Percentiles rank a stretch among this genome's conserved stretches.
Evolutionary conservation across 2,113 vertebrate species (phyloP).

Genomic region (Quiscalus mexicanus): DNA sequence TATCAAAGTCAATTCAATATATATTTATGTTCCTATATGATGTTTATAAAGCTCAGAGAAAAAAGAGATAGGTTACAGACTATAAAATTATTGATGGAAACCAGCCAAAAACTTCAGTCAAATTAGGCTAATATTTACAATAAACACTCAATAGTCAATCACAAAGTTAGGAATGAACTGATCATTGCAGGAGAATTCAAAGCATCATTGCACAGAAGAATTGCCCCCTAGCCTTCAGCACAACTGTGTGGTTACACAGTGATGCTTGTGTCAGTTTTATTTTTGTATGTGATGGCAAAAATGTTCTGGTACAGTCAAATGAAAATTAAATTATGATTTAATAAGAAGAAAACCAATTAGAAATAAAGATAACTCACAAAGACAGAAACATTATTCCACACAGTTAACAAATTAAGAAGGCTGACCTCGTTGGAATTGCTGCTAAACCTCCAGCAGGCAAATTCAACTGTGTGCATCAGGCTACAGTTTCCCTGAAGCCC

Average conservation of each 20-base stretch:
- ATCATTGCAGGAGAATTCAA: neutral
- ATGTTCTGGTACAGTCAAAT: neutral
- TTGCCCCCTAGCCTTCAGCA: neutral
- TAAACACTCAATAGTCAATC: neutral
- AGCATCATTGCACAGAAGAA: neutral
- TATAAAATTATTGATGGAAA: neutral
- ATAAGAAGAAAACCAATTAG: neutral
- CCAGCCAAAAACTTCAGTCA: neutral
- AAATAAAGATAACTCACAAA: neutral
- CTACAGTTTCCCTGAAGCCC: neutral
- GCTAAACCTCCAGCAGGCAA: neutral
- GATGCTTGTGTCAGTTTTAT: neutral
- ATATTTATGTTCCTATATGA: neutral
- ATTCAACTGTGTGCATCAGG: neutral
- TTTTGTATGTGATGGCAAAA: neutral
- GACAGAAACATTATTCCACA: neutral
- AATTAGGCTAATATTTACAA: neutral
- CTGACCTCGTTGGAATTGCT: neutral
- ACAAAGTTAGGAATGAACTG: neutral
- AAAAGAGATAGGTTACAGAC: neutral
- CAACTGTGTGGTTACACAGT: neutral
- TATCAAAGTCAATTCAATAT: neutral
- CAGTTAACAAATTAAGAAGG: neutral
- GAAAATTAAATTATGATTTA: neutral
- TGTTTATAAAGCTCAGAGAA: neutral